Percentiles rank a stretch among this genome's conserved stretches.
Conservation (phyloP, 2,797 vertebrate species). For the Gambusia yucatana region DNA sequence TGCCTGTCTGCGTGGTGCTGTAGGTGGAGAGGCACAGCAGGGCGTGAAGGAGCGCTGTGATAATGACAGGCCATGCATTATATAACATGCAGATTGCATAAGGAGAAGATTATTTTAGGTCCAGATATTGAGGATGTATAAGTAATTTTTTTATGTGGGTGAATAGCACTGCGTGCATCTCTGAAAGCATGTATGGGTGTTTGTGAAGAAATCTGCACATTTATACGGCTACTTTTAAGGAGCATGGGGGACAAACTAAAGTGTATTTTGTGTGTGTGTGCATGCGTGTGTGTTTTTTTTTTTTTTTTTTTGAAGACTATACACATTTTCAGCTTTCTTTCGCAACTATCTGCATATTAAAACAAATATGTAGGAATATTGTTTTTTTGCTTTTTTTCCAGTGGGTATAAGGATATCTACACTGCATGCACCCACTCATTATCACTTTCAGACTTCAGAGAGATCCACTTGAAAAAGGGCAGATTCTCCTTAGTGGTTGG, state of each 20-base stretch:
- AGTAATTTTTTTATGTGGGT: constrained; percentile 64
- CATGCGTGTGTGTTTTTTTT: background rate
- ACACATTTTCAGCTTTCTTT: constrained; percentile 73
- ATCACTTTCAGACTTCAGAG: constrained; percentile 71
- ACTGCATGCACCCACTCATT: constrained; percentile 71
- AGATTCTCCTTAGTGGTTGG: constrained; percentile 33
- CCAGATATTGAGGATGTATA: constrained; percentile 75
- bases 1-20: constrained; percentile 61
- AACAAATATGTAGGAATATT: constrained; percentile 76
- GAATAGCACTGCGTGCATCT: constrained; percentile 40
- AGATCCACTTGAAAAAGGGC: constrained; percentile 49
- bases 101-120: constrained; percentile 77
- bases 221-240: constrained; percentile 58
- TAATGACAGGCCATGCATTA: constrained; percentile 83
- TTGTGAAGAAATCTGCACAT: constrained; percentile 56
- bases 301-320: constrained; percentile 66
- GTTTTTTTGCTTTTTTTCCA: constrained; percentile 48
- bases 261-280: constrained; percentile 61
- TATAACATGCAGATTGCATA: constrained; percentile 80
- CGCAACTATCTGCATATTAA: constrained; percentile 74
- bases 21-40: constrained; percentile 76
- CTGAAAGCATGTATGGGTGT: constrained; percentile 39
- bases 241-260: constrained; percentile 66
- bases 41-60: constrained; percentile 75
- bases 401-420: constrained; percentile 66